Conservation (phyloP, 2,113 vertebrate genomes). For the Coturnix japonica region DNA sequence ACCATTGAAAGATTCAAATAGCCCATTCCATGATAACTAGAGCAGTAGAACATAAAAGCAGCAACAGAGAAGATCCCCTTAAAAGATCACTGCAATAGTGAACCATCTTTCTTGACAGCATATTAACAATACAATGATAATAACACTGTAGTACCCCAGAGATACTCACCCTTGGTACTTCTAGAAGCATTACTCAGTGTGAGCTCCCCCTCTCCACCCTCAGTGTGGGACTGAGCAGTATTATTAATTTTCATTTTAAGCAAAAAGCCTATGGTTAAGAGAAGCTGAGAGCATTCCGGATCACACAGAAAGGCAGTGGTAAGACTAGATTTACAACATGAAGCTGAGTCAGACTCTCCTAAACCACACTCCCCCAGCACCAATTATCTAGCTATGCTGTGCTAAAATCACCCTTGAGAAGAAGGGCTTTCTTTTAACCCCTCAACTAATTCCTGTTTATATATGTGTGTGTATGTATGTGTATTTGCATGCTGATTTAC, state of each 20-base stretch:
- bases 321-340: conserved; percentile 29
- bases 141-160: not conserved
- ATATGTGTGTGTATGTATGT: fast-evolving
- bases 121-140: not conserved
- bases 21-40: not conserved
- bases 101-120: not conserved
- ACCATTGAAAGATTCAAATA: not conserved
- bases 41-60: not conserved
- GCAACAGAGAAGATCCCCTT: not conserved
- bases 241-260: not conserved
- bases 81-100: not conserved
- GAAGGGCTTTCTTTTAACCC: not conserved
- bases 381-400: not conserved
- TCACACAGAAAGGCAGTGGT: not conserved
- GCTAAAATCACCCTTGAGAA: not conserved
- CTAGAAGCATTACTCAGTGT: not conserved
- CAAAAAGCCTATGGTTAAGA: not conserved
- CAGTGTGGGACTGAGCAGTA: not conserved
- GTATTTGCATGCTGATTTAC: not conserved
- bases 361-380: not conserved
- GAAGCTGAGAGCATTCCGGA: not conserved
- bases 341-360: conserved; percentile 28
- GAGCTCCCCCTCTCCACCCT: not conserved
- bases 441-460: not conserved
- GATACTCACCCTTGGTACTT: not conserved